Evolutionary conservation across 2,888 invertebrate genomes (phyloP).

Genomic region (Eudasyphora cyanicolor): DNA sequence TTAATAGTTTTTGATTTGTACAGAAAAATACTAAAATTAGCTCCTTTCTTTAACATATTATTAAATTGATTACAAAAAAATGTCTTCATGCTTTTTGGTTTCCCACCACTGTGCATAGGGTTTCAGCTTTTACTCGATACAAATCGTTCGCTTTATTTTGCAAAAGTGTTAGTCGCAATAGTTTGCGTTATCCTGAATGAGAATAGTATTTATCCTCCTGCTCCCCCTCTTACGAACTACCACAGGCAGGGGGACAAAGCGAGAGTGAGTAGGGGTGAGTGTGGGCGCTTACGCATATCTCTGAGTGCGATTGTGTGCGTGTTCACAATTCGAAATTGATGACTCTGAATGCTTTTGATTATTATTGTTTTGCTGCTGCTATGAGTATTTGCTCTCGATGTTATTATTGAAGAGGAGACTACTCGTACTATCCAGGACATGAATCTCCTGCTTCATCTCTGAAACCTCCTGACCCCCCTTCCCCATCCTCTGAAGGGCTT

Average conservation of each 20-base stretch:
- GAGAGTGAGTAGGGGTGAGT: neutral
- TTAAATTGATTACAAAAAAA: too few species aligned
- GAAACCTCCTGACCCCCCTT: constrained; percentile 20
- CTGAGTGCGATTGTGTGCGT: neutral
- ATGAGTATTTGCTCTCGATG: constrained; percentile 29
- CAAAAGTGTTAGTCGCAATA: constrained; percentile 28
- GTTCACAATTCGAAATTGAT: constrained; percentile 68
- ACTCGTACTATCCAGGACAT: neutral
- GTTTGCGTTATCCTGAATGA: constrained; percentile 10
- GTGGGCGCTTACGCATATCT: neutral
- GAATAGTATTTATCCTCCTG: constrained; percentile 18
- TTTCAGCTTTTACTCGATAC: constrained; percentile 36
- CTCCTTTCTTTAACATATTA: too few species aligned
- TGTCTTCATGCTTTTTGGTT: too few species aligned
- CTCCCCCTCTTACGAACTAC: neutral
- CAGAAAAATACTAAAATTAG: too few species aligned
- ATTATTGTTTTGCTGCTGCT: constrained; percentile 46
- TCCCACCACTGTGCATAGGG: neutral
- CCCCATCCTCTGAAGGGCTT: too few species aligned
- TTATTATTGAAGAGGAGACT: constrained; percentile 33
- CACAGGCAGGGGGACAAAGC: neutral
- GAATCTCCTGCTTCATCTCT: neutral
- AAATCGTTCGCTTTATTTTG: constrained; percentile 53
- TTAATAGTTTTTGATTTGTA: too few species aligned
- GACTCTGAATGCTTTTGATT: constrained; percentile 66